phyloP scores from a whole-genome alignment of 2,797 vertebrate genomes.

The Coracias cyanogaster region DNA sequence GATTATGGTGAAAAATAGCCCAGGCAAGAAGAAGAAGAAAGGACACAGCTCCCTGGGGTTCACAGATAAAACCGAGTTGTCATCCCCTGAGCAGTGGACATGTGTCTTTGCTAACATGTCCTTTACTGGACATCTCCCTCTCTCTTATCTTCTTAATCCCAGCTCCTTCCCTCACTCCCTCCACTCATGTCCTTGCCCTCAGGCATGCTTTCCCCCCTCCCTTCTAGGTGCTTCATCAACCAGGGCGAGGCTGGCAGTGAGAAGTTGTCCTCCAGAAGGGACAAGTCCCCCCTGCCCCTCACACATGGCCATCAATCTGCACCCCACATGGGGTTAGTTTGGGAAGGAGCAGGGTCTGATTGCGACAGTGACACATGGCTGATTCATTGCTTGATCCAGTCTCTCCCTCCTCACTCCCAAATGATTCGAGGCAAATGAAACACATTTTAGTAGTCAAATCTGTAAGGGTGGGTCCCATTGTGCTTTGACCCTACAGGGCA shows the following conservation, averaged over 20 bases:
- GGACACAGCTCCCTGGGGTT: rapidly evolving
- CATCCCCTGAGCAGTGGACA: neutral
- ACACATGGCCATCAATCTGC: rapidly evolving
- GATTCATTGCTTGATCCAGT: neutral
- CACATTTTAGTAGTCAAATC: slow-evolving; percentile 21
- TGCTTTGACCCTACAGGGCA: neutral
- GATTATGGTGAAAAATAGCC: neutral
- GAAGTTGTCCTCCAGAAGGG: neutral
- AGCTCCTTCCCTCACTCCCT: neutral
- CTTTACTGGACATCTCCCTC: rapidly evolving
- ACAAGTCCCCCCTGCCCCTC: rapidly evolving
- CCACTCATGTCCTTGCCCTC: neutral
- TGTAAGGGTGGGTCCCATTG: neutral
- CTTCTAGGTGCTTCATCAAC: neutral
- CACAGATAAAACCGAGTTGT: rapidly evolving
- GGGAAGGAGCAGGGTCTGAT: neutral
- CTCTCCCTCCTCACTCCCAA: neutral
- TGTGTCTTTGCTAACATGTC: neutral
- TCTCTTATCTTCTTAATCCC: neutral
- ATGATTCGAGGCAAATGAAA: neutral
- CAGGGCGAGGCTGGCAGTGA: rapidly evolving
- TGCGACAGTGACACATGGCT: neutral
- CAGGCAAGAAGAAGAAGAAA: neutral
- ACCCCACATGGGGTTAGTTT: rapidly evolving
- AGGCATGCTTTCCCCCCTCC: rapidly evolving